Evolutionary conservation across 2,797 vertebrate genomes (phyloP).

Genomic region (Diplodus puntazzo): DNA sequence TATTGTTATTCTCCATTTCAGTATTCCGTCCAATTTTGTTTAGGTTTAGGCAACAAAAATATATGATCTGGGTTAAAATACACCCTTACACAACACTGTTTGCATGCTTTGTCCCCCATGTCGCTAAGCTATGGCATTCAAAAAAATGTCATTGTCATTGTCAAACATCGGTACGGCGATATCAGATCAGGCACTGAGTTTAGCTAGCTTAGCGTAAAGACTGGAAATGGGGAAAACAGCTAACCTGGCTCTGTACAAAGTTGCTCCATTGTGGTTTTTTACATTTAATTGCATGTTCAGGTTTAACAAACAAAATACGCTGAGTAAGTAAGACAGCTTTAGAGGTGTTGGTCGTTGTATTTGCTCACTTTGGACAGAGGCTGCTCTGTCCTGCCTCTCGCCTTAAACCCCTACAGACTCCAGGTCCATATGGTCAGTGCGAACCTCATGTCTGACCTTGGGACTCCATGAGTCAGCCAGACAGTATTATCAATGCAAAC

Average conservation of each 20-base stretch:
- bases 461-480: not conserved
- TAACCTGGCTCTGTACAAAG: not conserved
- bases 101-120: too few species aligned
- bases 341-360: not conserved
- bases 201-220: constrained; percentile 12
- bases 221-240: not conserved
- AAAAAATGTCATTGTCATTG: too few species aligned
- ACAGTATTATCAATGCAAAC: not conserved
- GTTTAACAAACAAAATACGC: not conserved
- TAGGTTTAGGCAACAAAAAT: too few species aligned
- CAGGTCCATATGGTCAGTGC: not conserved
- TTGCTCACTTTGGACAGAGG: not conserved
- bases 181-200: too few species aligned
- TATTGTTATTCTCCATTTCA: too few species aligned
- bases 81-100: too few species aligned
- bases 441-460: not conserved
- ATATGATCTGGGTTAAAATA: too few species aligned
- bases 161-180: too few species aligned
- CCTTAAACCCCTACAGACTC: not conserved
- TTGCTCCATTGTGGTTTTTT: not conserved
- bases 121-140: too few species aligned
- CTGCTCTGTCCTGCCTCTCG: not conserved
- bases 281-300: too few species aligned
- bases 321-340: not conserved
- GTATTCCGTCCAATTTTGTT: too few species aligned